A percentile compares a stretch with the other conserved stretches of the same genome.
phyloP scores from a whole-genome alignment of 1,140 invertebrate genomes.

The Maconellicoccus hirsutus region DNA sequence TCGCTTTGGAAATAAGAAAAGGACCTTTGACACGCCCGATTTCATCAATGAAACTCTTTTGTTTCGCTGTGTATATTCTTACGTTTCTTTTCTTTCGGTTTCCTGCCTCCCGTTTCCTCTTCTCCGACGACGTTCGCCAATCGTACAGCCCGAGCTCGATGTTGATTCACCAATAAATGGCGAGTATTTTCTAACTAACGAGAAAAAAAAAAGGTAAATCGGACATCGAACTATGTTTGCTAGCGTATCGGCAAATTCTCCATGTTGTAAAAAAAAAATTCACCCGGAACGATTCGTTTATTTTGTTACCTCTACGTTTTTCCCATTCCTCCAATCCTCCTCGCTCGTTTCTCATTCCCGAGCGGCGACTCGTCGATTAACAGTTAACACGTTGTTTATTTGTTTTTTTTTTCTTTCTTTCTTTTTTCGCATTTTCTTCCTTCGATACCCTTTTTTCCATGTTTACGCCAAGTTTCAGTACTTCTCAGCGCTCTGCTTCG shows the following conservation, averaged over 20 bases:
- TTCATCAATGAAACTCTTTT: slow-evolving; percentile 21
- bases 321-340: no score
- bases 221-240: neutral
- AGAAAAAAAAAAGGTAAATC: neutral
- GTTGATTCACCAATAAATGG: slow-evolving; percentile 11
- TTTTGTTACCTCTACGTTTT: no score
- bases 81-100: slow-evolving; percentile 13
- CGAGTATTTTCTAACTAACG: neutral
- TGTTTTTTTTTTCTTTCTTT: no score
- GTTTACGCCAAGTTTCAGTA: no score
- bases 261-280: neutral
- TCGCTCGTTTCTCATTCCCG: no score
- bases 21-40: slow-evolving; percentile 21
- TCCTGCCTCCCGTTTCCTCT: slow-evolving; percentile 12
- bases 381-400: no score
- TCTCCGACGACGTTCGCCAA: neutral
- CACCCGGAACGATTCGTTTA: neutral
- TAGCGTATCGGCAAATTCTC: neutral
- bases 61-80: slow-evolving; percentile 14
- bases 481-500: no score
- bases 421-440: no score
- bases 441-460: no score
- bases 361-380: no score
- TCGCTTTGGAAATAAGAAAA: neutral
- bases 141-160: neutral